Evolutionary conservation across 2,888 invertebrate genomes (phyloP), one percentile per base, ranked within the genome.

Genomic region (Geophilus truncorum): DNA sequence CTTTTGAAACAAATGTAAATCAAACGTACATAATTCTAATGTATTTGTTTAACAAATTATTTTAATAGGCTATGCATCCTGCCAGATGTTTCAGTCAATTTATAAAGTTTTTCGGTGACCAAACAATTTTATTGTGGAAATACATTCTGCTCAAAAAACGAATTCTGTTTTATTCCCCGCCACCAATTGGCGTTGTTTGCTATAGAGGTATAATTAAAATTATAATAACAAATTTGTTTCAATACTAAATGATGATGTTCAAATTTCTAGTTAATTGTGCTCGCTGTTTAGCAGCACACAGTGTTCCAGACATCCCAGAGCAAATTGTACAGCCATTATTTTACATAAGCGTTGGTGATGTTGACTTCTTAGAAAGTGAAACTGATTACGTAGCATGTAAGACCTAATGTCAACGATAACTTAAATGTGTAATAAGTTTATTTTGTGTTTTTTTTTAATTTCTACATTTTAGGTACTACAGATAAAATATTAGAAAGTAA

Each of bases 401-500:
- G 36, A n/a, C n/a, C n/a, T n/a, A n/a, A n/a, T n/a, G n/a, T n/a
- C n/a, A n/a, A n/a, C n/a, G n/a, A n/a, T n/a, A n/a, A n/a, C n/a
- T n/a, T n/a, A n/a, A n/a, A n/a, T n/a, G n/a, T n/a, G n/a, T n/a
- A n/a, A n/a, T n/a, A n/a, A n/a, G n/a, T n/a, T n/a, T n/a, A n/a
- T n/a, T n/a, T n/a, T n/a, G n/a, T n/a, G n/a, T n/a, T n/a, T n/a
- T n/a, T n/a, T n/a, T n/a, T 18, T 2, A 18, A 32, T 30, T 4
- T 3, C 10, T n/a, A 5, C 23, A 40, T 81, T 78, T 5, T 82
- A 87, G 88, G 88, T 84, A 88, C 88, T 10, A 88, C 88, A 80
- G 88, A 88, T 84, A 88, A 87, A 84, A 88, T 88, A 83, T 87
- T 88, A 85, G 87, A 88, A 83, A 85, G 85, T 28, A 88, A 88